Evolutionary conservation across 1,140 invertebrate species (phyloP).

Genomic region (Drosophila saltans): DNA sequence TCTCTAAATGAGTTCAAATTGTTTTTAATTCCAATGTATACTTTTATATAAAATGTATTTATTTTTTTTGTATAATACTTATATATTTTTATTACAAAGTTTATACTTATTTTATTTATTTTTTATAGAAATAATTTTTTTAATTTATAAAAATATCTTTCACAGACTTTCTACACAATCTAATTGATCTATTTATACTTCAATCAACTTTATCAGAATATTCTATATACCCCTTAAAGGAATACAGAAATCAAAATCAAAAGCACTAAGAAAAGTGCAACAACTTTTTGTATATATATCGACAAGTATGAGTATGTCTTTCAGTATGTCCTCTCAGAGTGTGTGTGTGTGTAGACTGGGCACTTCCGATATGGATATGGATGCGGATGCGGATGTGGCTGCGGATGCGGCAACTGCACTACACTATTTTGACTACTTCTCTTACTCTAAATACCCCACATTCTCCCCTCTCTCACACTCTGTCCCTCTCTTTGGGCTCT

Average conservation of each 20-base stretch:
- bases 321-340: not conserved
- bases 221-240: not conserved
- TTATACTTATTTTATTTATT: too few relatives aligned
- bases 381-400: constrained; percentile 2
- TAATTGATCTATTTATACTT: too few relatives aligned
- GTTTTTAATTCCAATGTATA: too few relatives aligned
- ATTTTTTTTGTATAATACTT: too few relatives aligned
- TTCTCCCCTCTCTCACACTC: not conserved
- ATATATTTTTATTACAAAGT: too few relatives aligned
- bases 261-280: constrained; percentile 36
- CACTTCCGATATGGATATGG: constrained; percentile 46
- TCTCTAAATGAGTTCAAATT: too few relatives aligned
- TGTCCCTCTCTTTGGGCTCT: not conserved
- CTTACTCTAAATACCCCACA: not conserved
- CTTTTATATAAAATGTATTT: too few relatives aligned
- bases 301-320: constrained; percentile 10
- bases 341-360: constrained; percentile 19
- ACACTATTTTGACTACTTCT: constrained; percentile 44
- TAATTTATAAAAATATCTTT: too few relatives aligned
- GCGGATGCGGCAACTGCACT: constrained; percentile 25
- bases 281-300: constrained; percentile 37
- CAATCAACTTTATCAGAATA: not conserved
- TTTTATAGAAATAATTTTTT: too few relatives aligned
- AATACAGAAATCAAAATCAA: not conserved
- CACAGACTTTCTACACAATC: too few relatives aligned